Conservation (phyloP, 2,888 invertebrate genomes). For the Brenthis ino region DNA sequence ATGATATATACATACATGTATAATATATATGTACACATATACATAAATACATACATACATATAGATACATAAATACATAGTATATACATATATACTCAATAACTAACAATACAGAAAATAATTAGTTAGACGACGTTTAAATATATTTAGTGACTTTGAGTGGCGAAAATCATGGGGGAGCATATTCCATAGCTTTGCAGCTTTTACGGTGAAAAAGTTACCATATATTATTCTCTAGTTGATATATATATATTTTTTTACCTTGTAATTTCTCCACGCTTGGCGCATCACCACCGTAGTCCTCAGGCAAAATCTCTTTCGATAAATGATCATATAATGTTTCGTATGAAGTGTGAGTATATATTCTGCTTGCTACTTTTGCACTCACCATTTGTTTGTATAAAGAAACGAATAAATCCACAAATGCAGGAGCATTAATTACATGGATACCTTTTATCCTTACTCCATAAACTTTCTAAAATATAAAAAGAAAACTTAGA, state of each 20-base stretch:
- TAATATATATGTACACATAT: too few species aligned
- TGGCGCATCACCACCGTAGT: constrained; percentile 51
- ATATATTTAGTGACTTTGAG: too few species aligned
- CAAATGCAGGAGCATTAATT: constrained; percentile 59
- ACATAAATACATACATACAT: too few species aligned
- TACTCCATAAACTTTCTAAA: constrained; percentile 57
- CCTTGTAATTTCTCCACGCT: constrained; percentile 2
- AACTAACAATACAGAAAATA: too few species aligned
- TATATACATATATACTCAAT: too few species aligned
- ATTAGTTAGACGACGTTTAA: too few species aligned
- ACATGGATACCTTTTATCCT: constrained; percentile 63
- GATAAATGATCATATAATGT: constrained; percentile 44
- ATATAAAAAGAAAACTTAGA: constrained; percentile 34
- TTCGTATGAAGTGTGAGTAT: constrained; percentile 43
- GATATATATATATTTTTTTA: background rate
- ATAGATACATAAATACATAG: too few species aligned
- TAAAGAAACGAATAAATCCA: constrained; percentile 57
- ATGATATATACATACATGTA: too few species aligned
- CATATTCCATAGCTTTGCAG: too few species aligned
- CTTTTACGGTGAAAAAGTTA: too few species aligned
- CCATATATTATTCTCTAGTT: too few species aligned
- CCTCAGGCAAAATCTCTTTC: constrained; percentile 49
- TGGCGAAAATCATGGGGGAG: too few species aligned
- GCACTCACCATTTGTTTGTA: constrained; percentile 54
- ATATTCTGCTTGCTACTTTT: constrained; percentile 45